Evolutionary conservation across 2,888 invertebrate genomes (phyloP), one percentile per base, ranked within the genome.

Genomic region (Tetranychus piercei): DNA sequence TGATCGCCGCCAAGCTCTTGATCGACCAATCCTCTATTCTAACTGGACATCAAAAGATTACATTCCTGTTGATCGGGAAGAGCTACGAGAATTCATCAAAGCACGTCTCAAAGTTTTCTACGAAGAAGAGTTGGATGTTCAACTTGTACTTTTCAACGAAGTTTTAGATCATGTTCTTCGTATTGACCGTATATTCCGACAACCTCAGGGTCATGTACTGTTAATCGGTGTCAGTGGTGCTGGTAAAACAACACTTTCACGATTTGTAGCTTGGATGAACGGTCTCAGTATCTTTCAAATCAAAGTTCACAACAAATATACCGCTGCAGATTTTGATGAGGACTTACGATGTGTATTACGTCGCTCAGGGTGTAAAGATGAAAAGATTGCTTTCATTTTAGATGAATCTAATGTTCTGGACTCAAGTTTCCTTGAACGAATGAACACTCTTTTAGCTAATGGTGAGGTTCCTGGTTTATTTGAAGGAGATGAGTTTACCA

Each of bases 211-310:
- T 75, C 99, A 99, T 84, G 84, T 99, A 79, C 84, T 99, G 80
- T 87, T 99, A 8, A 99, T 99, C 81, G 99, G 99, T 78, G 97
- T 97, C 7, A 96, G 96, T 74, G 99, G 99, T 71, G 94, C 97
- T 78, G 99, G 99, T 79, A 99, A 99, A 85, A 99, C 99, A 1
- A 99, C 99, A 11, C 87, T 99, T 79, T 97, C 97, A 44, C 87
- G 99, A 79, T 99, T 99, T 83, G 99, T 99, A 55, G 99, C 99
- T 73, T 99, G 99, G 96, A 94, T 99, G 91, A 99, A 99, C 83
- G 99, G 99, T 8, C 86, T 99, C 65, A 93, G 92, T 79, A 95
- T 99, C 76, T 99, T 97, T 88, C 97, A 99, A 86, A 96, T 99
- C 79, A 95, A 96, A 86, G 94, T 91, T 18, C 99, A 99, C 85